These are phyloP conservation scores for Tetranychus cinnabarinus DNA, from an alignment of 1,140 invertebrate species.

Conservation along the genomic window DNA sequence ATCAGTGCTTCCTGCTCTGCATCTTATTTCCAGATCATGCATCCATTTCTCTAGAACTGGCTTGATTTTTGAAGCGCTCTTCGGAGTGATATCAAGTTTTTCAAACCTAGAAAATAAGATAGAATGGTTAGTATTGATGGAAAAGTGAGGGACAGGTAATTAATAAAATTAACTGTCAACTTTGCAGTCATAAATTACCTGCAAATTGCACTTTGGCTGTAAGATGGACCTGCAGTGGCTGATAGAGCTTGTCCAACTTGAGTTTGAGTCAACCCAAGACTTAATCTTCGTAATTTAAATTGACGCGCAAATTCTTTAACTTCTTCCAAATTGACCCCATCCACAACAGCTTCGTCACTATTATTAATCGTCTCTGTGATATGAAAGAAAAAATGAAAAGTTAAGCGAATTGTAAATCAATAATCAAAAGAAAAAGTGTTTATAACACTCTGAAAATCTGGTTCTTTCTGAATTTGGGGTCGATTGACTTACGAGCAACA, in stretches of 20 bases:
- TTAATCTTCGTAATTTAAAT: constrained; percentile 75
- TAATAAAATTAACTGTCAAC: neutral
- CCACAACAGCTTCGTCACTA: constrained; percentile 73
- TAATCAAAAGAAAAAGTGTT: neutral
- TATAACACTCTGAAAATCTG: neutral
- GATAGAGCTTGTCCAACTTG: constrained; percentile 84
- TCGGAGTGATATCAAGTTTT: constrained; percentile 95
- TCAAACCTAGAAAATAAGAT: constrained; percentile 53
- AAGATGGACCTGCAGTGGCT: constrained; percentile 83
- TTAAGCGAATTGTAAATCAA: neutral
- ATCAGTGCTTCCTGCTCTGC: constrained; percentile 55
- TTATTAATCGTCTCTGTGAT: constrained; percentile 52
- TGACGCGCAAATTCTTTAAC: constrained; percentile 95
- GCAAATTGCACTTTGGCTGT: constrained; percentile 96
- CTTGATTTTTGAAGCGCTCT: constrained; percentile 97
- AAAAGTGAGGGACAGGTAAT: neutral
- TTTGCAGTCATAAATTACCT: constrained; percentile 34
- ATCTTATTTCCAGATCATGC: constrained; percentile 90
- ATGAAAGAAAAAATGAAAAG: neutral
- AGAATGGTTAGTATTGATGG: constrained; percentile 12
- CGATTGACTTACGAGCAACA: neutral
- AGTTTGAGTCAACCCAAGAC: constrained; percentile 79
- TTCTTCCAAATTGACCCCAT: constrained; percentile 87
- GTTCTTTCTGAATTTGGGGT: neutral
- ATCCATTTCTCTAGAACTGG: constrained; percentile 93